Evolutionary conservation across 1,140 invertebrate species (phyloP).

Genomic region (Pseudomyrmex concolor): DNA sequence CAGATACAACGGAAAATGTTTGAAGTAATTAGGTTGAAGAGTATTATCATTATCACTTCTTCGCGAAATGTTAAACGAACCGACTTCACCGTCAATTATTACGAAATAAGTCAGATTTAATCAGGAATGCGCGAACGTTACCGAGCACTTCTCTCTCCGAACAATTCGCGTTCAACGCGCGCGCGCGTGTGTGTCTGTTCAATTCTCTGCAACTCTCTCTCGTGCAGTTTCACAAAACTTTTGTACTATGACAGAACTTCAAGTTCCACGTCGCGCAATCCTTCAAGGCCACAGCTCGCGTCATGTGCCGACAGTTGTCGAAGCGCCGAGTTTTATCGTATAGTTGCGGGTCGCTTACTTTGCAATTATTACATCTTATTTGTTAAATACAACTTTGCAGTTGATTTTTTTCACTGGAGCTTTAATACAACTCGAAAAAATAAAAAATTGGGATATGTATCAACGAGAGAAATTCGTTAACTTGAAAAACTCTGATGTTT

Average conservation of each 20-base stretch:
- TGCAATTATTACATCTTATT: slow-evolving; percentile 26
- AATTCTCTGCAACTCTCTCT: background rate
- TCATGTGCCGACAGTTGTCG: slow-evolving; percentile 42
- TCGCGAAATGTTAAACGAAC: too few species aligned
- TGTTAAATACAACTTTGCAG: background rate
- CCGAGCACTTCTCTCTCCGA: slow-evolving; percentile 31
- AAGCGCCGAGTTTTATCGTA: slow-evolving; percentile 2
- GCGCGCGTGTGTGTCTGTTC: slow-evolving; percentile 12
- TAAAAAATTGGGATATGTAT: too few species aligned
- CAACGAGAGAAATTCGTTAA: background rate
- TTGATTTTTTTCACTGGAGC: background rate
- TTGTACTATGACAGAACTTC: slow-evolving; percentile 50
- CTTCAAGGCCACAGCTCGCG: slow-evolving; percentile 57
- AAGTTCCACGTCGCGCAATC: slow-evolving; percentile 40
- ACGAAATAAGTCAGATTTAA: slow-evolving; percentile 3
- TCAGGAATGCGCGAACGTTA: slow-evolving; percentile 18
- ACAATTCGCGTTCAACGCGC: slow-evolving; percentile 26
- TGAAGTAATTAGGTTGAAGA: too few species aligned
- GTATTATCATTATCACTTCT: too few species aligned
- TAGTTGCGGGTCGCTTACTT: background rate
- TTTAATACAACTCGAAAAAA: background rate
- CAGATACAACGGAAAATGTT: too few species aligned
- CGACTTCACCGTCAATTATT: too few species aligned
- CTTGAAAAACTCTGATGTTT: background rate
- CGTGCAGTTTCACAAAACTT: slow-evolving; percentile 59